Evolutionary conservation across 1,140 invertebrate species (phyloP), one percentile per base, ranked within the genome.

Genomic region (Gonioctena quinquepunctata): DNA sequence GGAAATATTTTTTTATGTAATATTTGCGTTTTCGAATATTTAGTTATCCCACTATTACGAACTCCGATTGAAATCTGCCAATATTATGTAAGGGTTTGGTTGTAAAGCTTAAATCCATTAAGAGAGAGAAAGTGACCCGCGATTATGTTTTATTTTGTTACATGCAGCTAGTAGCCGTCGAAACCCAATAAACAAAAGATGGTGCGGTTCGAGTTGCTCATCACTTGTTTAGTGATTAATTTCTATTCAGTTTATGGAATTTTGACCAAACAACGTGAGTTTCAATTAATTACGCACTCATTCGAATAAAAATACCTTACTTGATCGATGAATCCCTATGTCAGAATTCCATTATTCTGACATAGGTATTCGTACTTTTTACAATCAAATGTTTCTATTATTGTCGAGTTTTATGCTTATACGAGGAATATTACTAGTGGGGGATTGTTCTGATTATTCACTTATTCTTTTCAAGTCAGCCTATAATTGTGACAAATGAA

Each of bases 221-320:
- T 50, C 66, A 48, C 23, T 65, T 54, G 70, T 69, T 42, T 71
- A 28, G 22, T 64, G 11, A 8, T 62, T 23, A 69, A 57, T 62
- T 54, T 64, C n/a, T 23, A 68, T 11, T 8, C 42, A 6, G 70
- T 19, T 16, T 48, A 23, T 25, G 62, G 28, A 21, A 54, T 66
- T 52, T 67, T 72, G 50, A 66, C 48, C 27, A 49, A 71, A 66
- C 70, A 79, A 69, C 76, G 76, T 79, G 68, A 77, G 76, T 79
- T n/a, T n/a, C n/a, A n/a, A n/a, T n/a, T n/a, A n/a, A n/a, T n/a
- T n/a, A n/a, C n/a, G n/a, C n/a, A n/a, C n/a, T n/a, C n/a, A n/a
- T n/a, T n/a, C n/a, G n/a, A n/a, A n/a, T n/a, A n/a, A n/a, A n/a
- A n/a, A n/a, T n/a, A n/a, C n/a, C n/a, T n/a, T n/a, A n/a, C n/a